Evolutionary conservation across 2,113 vertebrate genomes (phyloP).

Genomic region (Zosterops lateralis): DNA sequence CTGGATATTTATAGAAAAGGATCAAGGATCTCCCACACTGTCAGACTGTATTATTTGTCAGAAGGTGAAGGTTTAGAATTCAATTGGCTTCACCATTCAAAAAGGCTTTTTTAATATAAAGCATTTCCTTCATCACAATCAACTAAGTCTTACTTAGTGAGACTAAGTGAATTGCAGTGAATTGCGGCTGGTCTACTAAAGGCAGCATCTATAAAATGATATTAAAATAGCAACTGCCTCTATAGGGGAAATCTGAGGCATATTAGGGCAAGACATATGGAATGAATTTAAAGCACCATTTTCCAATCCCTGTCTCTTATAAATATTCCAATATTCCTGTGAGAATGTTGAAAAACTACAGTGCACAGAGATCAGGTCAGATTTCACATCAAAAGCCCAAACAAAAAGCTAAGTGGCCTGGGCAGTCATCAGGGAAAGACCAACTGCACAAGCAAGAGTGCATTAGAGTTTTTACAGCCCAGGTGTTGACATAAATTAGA

Average conservation of each 20-base stretch:
- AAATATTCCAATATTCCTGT: constrained; percentile 26
- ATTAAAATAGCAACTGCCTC: neutral
- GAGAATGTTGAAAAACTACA: constrained; percentile 38
- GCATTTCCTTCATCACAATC: neutral
- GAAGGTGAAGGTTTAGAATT: neutral
- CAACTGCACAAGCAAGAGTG: neutral
- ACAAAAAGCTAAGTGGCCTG: neutral
- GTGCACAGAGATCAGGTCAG: neutral
- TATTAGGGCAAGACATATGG: neutral
- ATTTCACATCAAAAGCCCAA: constrained; percentile 45
- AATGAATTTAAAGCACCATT: neutral
- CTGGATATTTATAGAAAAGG: neutral
- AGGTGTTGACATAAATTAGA: constrained; percentile 33
- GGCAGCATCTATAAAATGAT: constrained; percentile 19
- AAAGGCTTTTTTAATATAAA: neutral
- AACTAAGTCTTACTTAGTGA: neutral
- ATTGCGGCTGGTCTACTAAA: neutral
- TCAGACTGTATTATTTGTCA: neutral
- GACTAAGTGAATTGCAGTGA: neutral
- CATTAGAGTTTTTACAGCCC: constrained; percentile 28
- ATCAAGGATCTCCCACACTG: neutral
- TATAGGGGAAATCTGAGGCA: constrained; percentile 12
- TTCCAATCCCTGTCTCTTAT: neutral
- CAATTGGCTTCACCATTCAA: neutral
- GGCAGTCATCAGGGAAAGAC: neutral